phyloP scores from a whole-genome alignment of 1,140 invertebrate species.

The Philotrypesis tridentata region DNA sequence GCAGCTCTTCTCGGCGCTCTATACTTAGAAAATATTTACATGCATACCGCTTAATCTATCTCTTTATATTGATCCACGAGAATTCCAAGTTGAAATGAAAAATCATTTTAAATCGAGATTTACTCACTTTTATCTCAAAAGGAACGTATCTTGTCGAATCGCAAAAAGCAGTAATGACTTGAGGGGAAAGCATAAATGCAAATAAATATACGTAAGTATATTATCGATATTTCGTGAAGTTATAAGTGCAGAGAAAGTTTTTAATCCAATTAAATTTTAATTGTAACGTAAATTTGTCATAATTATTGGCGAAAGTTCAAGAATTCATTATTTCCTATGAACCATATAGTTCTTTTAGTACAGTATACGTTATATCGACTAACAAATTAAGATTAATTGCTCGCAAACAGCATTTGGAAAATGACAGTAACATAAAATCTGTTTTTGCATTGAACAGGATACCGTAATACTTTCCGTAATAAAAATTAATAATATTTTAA shows the following conservation, averaged over 20 bases:
- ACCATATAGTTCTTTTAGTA: no score
- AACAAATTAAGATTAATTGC: no score
- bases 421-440: no score
- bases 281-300: no score
- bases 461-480: no score
- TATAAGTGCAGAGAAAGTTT: background rate
- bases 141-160: background rate
- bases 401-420: no score
- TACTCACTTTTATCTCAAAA: background rate
- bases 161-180: background rate
- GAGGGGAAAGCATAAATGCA: background rate
- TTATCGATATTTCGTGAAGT: background rate
- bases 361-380: no score
- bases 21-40: background rate
- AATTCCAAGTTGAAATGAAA: conserved; percentile 8
- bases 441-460: no score
- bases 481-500: no score
- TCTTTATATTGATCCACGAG: conserved; percentile 31
- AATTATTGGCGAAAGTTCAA: no score
- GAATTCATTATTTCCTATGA: no score
- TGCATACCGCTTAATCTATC: background rate
- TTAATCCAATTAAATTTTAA: background rate
- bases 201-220: background rate
- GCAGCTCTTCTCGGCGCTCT: background rate
- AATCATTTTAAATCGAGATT: background rate